Percentiles rank a stretch among this genome's conserved stretches.
Evolutionary conservation across 2,797 vertebrate species (phyloP).

Genomic region (Myotis myotis): DNA sequence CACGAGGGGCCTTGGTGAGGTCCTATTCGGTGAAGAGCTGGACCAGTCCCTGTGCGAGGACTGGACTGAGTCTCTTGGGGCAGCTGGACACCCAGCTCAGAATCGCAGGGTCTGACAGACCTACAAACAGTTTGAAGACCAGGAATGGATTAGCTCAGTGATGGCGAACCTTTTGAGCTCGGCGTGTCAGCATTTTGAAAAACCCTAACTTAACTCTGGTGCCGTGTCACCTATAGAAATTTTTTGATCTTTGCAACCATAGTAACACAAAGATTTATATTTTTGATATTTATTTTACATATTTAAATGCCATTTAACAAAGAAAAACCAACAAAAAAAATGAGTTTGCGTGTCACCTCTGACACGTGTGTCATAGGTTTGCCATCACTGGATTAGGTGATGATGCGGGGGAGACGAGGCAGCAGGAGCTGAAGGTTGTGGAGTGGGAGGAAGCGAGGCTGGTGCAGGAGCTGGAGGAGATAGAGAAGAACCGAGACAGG

Average conservation of each 20-base stretch:
- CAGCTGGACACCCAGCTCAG: slow-evolving; percentile 92
- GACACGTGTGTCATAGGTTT: too few species aligned
- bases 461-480: slow-evolving; percentile 89
- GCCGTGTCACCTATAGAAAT: too few species aligned
- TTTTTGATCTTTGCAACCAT: too few species aligned
- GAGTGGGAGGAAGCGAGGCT: slow-evolving; percentile 91
- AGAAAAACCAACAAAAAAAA: too few species aligned
- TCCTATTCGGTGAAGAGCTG: slow-evolving; percentile 93
- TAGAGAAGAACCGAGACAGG: slow-evolving; percentile 87
- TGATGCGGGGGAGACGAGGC: slow-evolving; percentile 88
- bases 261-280: too few species aligned
- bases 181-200: too few species aligned
- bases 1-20: slow-evolving; percentile 93
- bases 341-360: too few species aligned
- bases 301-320: too few species aligned
- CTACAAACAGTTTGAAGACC: slow-evolving; percentile 92
- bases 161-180: too few species aligned
- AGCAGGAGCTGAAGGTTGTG: slow-evolving; percentile 87
- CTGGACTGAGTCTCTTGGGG: slow-evolving; percentile 92
- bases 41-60: slow-evolving; percentile 95
- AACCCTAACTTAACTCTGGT: too few species aligned
- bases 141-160: slow-evolving; percentile 81
- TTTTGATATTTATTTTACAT: too few species aligned
- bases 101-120: slow-evolving; percentile 92
- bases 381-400: slow-evolving; percentile 75